Evolutionary conservation across 2,113 vertebrate species (phyloP), one percentile per base, ranked within the genome.

Genomic region (Thalassarche chlororhynchos): DNA sequence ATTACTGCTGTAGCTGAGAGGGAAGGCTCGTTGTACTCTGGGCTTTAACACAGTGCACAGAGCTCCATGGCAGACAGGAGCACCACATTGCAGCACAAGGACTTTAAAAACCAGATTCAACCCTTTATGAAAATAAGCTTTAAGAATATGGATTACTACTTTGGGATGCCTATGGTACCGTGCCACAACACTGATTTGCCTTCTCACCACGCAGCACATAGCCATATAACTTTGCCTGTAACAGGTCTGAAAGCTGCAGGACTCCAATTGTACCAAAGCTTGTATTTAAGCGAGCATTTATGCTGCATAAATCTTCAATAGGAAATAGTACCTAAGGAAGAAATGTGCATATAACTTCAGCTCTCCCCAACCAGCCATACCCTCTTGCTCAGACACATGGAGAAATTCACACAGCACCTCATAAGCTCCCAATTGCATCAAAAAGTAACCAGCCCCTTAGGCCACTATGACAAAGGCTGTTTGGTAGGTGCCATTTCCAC

Each of bases 91-190:
- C 57, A 55, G 26, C 71, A 78, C 7, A 3, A n/a, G 10, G 6
- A 2, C n/a, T 58, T 61, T 20, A 14, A 36, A 77, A 71, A 3
- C 2, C 75, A 83, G 2, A 29, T 32, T 6, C 49, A 46, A 7
- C 26, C 34, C 10, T 90, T 38, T 11, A 18, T 25, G 57, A 58
- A 60, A 79, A 49, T 3, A 6, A 70, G 20, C 42, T 40, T 24
- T 13, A 36, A n/a, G 58, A 87, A 36, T 3, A 19, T 3, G 9
- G 34, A 17, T n/a, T 31, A 5, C 14, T 20, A 0, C 16, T 80
- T 38, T 31, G 51, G n/a, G 42, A n/a, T 12, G 11, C 12, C 31
- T 9, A 0, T 2, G 10, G 51, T 28, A 23, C 38, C 3, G 2
- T 38, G 17, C 24, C 62, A 16, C 17, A 76, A 17, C 18, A 11